Base-by-base conservation (phyloP, 2,888 invertebrate species). In the Nemotelus nigrinus region DNA sequence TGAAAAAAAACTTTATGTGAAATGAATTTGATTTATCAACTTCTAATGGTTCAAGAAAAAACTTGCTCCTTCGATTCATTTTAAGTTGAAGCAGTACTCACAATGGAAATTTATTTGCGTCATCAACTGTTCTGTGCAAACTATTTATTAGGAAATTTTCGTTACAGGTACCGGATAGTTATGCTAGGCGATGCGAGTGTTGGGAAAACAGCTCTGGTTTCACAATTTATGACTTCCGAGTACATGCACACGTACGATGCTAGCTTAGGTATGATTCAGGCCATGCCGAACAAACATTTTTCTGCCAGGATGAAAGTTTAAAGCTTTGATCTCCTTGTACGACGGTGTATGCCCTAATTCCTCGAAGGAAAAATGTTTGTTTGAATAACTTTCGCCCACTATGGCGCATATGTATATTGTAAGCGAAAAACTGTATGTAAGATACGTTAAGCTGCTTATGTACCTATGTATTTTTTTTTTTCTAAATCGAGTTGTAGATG, bases 201-300 rank as follows among this genome's bases (percentile, higher is more conserved):
- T 25, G 97, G 97, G 2, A 97, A 97, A 88, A 94, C 96, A 0
- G 95, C 96, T 1, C 89, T 97, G 45, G 95, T 96, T 2, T 94
- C 94, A 0, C 97, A 97, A 85, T 96, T 97, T 86, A 96, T 96
- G 95, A 96, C 97, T 48, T 96, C 96, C 81, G 97, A 97, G 84
- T 96, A 97, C 85, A 96, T 96, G 93, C 96, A 96, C 87, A 96
- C 96, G 0, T 97, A 97, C 86, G 96, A 97, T 85, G 95, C 95
- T 2, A 96, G 95, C 84, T 88, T 96, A 84, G 95, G 95, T 95
- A 88, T 92, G 63, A 71, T 70, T 50, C 53, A 63, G 64, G 10
- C 70, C 41, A 53, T 70, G 65, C 25, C 57, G 48, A 8, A 39
- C 70, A 45, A 8, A 58, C 78, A 63, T 78, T 25, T 25, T 25